phyloP scores from a whole-genome alignment of 2,797 vertebrate species.

The Danio albolineatus region DNA sequence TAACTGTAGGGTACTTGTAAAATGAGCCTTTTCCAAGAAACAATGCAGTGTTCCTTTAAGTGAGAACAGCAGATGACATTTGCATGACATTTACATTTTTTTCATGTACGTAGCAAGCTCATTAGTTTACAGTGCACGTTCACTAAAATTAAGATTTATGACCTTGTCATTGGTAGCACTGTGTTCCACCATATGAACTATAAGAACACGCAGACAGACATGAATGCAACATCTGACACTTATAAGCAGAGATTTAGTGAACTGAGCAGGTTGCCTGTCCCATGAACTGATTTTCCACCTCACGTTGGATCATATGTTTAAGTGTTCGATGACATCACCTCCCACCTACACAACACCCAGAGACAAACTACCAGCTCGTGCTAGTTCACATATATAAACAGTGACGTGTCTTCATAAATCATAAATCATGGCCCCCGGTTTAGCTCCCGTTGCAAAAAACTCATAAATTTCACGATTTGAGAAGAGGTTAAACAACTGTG shows the following conservation, averaged over 20 bases:
- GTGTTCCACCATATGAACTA: background rate
- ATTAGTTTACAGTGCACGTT: background rate
- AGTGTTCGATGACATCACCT: slow-evolving; percentile 57
- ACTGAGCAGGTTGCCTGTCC: background rate
- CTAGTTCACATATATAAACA: slow-evolving; percentile 58
- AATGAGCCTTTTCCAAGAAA: no score
- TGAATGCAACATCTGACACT: background rate
- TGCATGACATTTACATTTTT: background rate
- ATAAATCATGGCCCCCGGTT: slow-evolving; percentile 40
- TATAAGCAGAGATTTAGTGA: background rate
- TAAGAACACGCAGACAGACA: background rate
- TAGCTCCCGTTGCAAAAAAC: slow-evolving; percentile 59
- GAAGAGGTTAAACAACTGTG: slow-evolving; percentile 16
- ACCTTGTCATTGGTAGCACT: slow-evolving; percentile 42
- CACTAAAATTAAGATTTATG: slow-evolving; percentile 57
- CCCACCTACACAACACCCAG: slow-evolving; percentile 36
- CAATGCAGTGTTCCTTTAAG: background rate
- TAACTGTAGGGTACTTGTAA: no score
- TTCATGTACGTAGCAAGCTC: background rate
- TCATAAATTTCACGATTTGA: slow-evolving; percentile 57
- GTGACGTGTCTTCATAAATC: slow-evolving; percentile 62
- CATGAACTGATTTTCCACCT: slow-evolving; percentile 17
- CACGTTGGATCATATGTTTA: slow-evolving; percentile 37
- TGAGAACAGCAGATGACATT: background rate
- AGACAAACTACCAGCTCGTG: slow-evolving; percentile 37